Percentiles rank a stretch among this genome's conserved stretches.
phyloP scores from a whole-genome alignment of 2,113 vertebrate species.

The Chaetorhynchus papuensis region DNA sequence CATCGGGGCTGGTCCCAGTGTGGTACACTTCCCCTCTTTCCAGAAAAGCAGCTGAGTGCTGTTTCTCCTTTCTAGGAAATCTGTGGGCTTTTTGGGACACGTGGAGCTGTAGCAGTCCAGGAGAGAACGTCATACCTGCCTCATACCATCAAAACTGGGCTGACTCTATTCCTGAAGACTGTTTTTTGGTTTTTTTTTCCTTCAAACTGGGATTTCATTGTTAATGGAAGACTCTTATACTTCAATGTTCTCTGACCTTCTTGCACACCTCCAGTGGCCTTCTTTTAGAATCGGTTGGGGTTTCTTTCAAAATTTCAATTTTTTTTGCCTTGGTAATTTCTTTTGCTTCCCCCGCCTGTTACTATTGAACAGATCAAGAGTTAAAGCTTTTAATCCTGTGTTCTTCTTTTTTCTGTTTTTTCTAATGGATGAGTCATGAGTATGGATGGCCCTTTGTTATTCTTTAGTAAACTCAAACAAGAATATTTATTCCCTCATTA shows the following conservation, averaged over 20 bases:
- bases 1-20: background rate
- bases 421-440: slow-evolving; percentile 14
- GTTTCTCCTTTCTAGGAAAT: background rate
- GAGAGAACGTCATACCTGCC: background rate
- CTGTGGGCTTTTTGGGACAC: background rate
- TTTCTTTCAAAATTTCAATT: background rate
- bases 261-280: background rate
- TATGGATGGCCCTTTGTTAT: background rate
- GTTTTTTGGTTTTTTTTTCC: background rate
- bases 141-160: background rate
- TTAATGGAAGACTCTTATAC: background rate
- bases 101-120: background rate
- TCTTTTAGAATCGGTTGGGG: background rate
- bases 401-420: slow-evolving; percentile 2
- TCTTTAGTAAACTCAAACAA: slow-evolving; percentile 23
- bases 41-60: background rate
- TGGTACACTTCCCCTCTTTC: background rate
- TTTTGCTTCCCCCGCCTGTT: background rate
- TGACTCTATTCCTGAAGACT: background rate
- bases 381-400: slow-evolving; percentile 1
- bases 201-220: background rate
- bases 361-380: background rate
- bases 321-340: background rate
- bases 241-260: background rate
- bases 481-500: slow-evolving; percentile 2